A percentile compares a stretch with the other conserved stretches of the same genome.
Evolutionary conservation across 1,140 invertebrate species (phyloP).

Genomic region (Sycobia sp.): DNA sequence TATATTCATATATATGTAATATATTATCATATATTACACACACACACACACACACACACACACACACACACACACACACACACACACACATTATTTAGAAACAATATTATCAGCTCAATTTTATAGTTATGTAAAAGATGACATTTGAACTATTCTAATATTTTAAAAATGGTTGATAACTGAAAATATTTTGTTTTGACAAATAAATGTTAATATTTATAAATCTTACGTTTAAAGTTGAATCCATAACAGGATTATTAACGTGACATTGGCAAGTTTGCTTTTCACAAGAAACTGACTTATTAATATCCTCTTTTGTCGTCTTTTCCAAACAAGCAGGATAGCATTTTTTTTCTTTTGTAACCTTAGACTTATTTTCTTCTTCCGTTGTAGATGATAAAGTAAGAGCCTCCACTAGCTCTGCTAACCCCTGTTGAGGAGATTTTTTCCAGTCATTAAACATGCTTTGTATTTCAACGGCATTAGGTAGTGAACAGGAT

Average conservation of each 20-base stretch:
- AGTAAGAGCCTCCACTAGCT: constrained; percentile 32
- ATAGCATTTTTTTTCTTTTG: constrained; percentile 26
- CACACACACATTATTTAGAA: too few relatives aligned
- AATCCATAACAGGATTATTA: constrained; percentile 2
- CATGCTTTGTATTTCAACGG: constrained; percentile 34
- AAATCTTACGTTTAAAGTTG: not conserved
- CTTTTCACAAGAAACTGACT: constrained; percentile 26
- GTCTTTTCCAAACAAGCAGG: constrained; percentile 25
- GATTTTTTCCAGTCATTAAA: constrained; percentile 36
- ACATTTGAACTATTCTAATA: too few relatives aligned
- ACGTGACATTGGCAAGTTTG: constrained; percentile 14
- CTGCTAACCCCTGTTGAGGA: constrained; percentile 32
- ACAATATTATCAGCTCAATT: too few relatives aligned
- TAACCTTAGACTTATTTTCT: constrained; percentile 8
- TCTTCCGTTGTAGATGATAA: constrained; percentile 19
- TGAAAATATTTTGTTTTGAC: too few relatives aligned
- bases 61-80: too few relatives aligned
- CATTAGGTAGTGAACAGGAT: constrained; percentile 17
- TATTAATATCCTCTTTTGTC: constrained; percentile 21
- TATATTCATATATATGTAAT: too few relatives aligned
- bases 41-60: too few relatives aligned
- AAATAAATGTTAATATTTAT: not conserved
- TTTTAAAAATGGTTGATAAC: not conserved
- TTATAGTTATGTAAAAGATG: too few relatives aligned
- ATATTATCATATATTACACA: too few relatives aligned